Conservation (phyloP, 2,113 vertebrate genomes). For the Mesocricetus auratus region DNA sequence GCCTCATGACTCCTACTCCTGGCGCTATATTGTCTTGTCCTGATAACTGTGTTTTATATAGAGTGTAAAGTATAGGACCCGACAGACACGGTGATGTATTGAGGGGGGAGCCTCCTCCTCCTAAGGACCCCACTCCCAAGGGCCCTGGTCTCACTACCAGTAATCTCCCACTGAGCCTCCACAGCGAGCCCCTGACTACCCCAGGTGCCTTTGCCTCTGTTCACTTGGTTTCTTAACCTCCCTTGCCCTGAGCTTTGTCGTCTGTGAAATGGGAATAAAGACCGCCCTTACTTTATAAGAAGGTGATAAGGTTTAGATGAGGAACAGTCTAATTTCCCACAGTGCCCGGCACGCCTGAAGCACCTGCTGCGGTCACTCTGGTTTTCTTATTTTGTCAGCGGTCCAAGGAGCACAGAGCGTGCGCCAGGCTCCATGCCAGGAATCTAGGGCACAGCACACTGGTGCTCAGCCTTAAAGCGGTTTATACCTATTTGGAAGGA, state of each 20-base stretch:
- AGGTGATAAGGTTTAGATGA: neutral
- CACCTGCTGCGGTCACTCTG: neutral
- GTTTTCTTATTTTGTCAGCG: neutral
- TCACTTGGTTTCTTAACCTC: neutral
- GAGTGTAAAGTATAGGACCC: neutral
- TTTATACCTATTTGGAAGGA: neutral
- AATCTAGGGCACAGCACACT: neutral
- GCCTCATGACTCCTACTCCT: neutral
- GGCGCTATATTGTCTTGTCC: neutral
- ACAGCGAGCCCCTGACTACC: neutral
- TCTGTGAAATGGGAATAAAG: slow-evolving; percentile 42
- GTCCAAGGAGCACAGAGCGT: neutral
- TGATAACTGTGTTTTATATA: neutral
- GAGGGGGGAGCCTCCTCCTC: neutral
- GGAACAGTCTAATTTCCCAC: neutral
- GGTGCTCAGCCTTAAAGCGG: neutral
- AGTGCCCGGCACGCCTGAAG: too few species aligned
- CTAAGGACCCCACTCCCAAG: neutral
- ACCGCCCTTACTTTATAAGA: neutral
- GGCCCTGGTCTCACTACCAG: neutral
- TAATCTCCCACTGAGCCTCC: neutral
- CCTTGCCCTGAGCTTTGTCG: neutral
- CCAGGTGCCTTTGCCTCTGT: neutral
- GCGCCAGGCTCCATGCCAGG: neutral
- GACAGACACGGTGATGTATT: neutral